Evolutionary conservation across 2,113 vertebrate species (phyloP).

Genomic region (Cygnus buccinator): DNA sequence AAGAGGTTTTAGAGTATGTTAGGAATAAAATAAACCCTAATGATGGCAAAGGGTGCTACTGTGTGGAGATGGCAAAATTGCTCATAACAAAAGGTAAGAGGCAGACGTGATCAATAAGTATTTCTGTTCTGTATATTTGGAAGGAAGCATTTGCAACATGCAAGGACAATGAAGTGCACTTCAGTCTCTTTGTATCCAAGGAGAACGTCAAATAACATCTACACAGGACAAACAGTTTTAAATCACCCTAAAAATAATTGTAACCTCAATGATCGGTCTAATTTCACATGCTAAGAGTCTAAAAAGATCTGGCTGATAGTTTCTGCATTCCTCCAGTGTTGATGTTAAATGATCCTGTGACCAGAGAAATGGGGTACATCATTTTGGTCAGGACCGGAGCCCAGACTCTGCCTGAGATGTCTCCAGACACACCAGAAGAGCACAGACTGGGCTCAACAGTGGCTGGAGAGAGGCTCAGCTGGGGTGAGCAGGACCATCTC

Average conservation of each 20-base stretch:
- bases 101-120: not conserved
- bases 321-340: not conserved
- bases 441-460: not conserved
- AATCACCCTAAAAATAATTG: conserved; percentile 35
- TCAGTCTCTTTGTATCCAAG: not conserved
- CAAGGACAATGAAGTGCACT: conserved; percentile 45
- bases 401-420: not conserved
- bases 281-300: not conserved
- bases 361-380: not conserved
- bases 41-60: not conserved
- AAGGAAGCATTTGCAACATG: not conserved
- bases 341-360: not conserved
- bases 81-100: not conserved
- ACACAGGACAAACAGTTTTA: conserved; percentile 33
- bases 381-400: not conserved
- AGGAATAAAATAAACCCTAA: not conserved
- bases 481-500: not conserved
- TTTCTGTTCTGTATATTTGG: not conserved
- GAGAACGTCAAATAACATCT: conserved; percentile 34
- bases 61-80: not conserved
- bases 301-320: not conserved
- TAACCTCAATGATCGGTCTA: not conserved
- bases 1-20: not conserved
- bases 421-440: not conserved
- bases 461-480: not conserved